These are phyloP conservation scores for Heteromurus nitidus DNA, from an alignment of 2,888 invertebrate genomes.

Conservation along the genomic window DNA sequence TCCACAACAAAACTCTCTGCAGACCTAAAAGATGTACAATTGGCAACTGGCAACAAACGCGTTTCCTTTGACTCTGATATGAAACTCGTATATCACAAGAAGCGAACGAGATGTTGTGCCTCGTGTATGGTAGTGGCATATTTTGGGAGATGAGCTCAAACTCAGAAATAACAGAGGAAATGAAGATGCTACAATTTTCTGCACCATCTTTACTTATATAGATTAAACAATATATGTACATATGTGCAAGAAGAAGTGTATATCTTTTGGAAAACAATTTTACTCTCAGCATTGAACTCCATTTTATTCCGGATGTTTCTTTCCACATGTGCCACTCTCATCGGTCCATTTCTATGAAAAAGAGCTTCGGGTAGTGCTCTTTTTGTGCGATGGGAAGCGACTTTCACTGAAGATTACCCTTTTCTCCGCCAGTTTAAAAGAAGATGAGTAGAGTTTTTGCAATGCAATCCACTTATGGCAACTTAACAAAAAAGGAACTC, in stretches of 20 bases:
- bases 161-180: slow-evolving; percentile 1
- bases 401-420: neutral
- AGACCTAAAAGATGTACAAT: neutral
- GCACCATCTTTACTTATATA: neutral
- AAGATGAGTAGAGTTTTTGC: slow-evolving; percentile 6
- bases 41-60: neutral
- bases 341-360: neutral
- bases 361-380: neutral
- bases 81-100: neutral
- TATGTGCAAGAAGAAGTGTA: neutral
- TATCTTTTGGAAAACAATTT: slow-evolving; percentile 31
- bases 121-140: neutral
- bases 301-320: slow-evolving; percentile 30
- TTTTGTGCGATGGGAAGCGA: neutral
- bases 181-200: neutral
- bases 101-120: neutral
- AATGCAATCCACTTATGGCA: slow-evolving; percentile 20
- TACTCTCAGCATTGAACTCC: slow-evolving; percentile 45
- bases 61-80: neutral
- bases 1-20: neutral
- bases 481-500: slow-evolving; percentile 27
- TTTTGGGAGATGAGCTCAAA: slow-evolving; percentile 22
- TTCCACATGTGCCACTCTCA: neutral
- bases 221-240: neutral
- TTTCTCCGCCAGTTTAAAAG: slow-evolving; percentile 1